phyloP scores from a whole-genome alignment of 2,797 vertebrate genomes.

The Acrocephalus scirpaceus region DNA sequence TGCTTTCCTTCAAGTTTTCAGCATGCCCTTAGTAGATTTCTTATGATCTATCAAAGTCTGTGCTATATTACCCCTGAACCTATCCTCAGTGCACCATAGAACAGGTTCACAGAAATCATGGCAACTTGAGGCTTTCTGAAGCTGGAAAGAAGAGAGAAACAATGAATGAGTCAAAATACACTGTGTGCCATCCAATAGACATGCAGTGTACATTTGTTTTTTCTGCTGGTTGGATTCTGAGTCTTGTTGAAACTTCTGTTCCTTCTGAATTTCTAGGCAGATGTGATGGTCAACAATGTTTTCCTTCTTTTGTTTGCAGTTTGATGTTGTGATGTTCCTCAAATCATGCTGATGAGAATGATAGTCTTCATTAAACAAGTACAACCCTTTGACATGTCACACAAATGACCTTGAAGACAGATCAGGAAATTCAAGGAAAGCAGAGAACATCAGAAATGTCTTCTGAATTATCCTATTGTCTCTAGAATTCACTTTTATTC shows the following conservation, averaged over 20 bases:
- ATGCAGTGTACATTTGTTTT: not conserved
- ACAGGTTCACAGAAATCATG: not conserved
- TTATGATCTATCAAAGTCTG: not conserved
- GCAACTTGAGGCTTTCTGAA: not conserved
- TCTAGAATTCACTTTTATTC: not conserved
- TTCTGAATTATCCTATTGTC: not conserved
- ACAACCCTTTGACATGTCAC: not conserved
- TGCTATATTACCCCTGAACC: not conserved
- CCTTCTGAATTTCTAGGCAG: not conserved
- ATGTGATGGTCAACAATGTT: accelerated
- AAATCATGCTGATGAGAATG: not conserved
- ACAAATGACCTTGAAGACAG: not conserved
- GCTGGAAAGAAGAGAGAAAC: not conserved
- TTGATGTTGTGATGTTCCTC: not conserved
- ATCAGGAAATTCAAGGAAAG: not conserved
- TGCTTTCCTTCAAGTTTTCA: not conserved
- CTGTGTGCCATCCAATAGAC: not conserved
- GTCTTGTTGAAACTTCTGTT: not conserved
- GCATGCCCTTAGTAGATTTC: not conserved
- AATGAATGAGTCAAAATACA: not conserved
- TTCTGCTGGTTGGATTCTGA: not conserved
- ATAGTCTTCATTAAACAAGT: not conserved
- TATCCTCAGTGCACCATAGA: not conserved
- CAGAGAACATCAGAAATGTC: not conserved
- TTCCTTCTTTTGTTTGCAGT: not conserved